A percentile compares a stretch with the other conserved stretches of the same genome.
Evolutionary conservation across 2,113 vertebrate species (phyloP).

Genomic region (Clarias gariepinus): DNA sequence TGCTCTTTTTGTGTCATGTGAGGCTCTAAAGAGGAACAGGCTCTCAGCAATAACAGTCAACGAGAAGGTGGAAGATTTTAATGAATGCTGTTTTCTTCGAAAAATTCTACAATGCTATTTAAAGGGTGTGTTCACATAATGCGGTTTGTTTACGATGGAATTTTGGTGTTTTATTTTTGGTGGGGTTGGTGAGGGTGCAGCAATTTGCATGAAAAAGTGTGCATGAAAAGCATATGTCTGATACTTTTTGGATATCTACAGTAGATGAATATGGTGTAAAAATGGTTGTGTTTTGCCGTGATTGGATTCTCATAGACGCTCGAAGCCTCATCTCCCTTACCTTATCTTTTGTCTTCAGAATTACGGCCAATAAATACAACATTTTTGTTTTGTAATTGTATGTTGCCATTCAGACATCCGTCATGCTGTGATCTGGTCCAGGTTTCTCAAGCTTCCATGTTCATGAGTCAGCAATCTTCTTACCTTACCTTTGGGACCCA

Average conservation of each 20-base stretch:
- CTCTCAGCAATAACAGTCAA: too few relatives aligned
- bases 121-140: neutral
- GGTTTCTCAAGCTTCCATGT: neutral
- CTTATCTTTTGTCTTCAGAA: neutral
- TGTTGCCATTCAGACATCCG: neutral
- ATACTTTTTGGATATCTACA: neutral
- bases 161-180: too few relatives aligned
- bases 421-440: neutral
- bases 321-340: too few relatives aligned
- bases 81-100: neutral
- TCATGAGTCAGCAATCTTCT: neutral
- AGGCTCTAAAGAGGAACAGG: too few relatives aligned
- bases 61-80: slow-evolving; percentile 12
- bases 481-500: neutral
- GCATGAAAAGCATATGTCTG: neutral
- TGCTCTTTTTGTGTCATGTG: slow-evolving; percentile 50
- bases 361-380: neutral
- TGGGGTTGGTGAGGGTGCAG: neutral
- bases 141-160: neutral
- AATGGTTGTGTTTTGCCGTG: too few relatives aligned
- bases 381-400: neutral
- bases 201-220: neutral
- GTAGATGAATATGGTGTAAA: neutral
- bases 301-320: too few relatives aligned
- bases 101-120: neutral